Percentiles rank a stretch among this genome's conserved stretches.
These are phyloP conservation scores for Petrocephalus schoutedeni DNA, from an alignment of 2,797 vertebrate species.

Conservation along the genomic window DNA sequence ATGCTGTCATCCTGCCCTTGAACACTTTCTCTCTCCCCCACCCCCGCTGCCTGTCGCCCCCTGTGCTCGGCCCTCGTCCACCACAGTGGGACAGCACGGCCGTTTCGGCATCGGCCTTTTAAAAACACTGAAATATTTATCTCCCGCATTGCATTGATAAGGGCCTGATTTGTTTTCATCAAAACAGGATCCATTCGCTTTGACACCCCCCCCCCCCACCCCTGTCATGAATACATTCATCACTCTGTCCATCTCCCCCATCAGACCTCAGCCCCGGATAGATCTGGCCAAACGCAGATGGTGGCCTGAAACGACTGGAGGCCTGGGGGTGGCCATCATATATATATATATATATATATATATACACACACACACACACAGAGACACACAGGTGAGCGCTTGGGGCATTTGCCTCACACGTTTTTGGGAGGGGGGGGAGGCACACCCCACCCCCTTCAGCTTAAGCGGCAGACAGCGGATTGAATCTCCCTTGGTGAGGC, in stretches of 20 bases:
- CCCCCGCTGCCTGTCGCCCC: background rate
- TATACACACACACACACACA: too few species aligned
- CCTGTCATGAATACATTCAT: slow-evolving; percentile 34
- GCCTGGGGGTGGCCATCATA: background rate
- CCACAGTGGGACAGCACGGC: background rate
- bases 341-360: too few species aligned
- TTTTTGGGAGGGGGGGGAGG: background rate
- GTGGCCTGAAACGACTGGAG: background rate
- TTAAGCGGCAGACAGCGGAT: background rate
- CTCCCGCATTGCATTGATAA: slow-evolving; percentile 26
- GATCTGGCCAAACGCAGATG: background rate
- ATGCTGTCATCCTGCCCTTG: background rate
- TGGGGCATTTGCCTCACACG: too few species aligned
- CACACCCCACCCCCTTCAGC: background rate
- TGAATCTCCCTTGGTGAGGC: background rate
- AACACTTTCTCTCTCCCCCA: slow-evolving; percentile 6
- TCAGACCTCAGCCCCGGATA: background rate
- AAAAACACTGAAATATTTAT: slow-evolving; percentile 34
- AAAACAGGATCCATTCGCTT: slow-evolving; percentile 13
- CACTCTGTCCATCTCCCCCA: slow-evolving; percentile 14
- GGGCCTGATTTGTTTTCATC: slow-evolving; percentile 31
- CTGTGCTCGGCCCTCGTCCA: background rate
- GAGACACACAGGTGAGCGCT: too few species aligned
- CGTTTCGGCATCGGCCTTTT: slow-evolving; percentile 17
- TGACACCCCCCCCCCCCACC: background rate